Conservation (phyloP, 2,113 vertebrate species). For the Rhinolophus ferrumequinum region DNA sequence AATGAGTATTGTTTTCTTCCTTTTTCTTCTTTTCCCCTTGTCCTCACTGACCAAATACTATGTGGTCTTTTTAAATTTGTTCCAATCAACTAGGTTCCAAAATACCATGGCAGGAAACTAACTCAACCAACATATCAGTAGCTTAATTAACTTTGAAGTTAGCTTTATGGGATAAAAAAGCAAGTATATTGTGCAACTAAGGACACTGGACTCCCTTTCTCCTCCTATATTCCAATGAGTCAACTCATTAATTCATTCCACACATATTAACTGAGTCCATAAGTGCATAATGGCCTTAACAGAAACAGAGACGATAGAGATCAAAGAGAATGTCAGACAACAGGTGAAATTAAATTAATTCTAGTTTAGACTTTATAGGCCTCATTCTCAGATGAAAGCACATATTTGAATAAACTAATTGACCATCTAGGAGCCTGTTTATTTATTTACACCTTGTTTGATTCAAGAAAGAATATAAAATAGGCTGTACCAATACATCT, state of each 20-base stretch:
- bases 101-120: not conserved
- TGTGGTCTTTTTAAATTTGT: not conserved
- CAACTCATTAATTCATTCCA: not conserved
- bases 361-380: not conserved
- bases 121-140: not conserved
- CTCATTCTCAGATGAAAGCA: not conserved
- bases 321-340: not conserved
- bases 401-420: not conserved
- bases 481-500: not conserved
- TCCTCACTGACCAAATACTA: too few species aligned
- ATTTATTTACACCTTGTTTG: not conserved
- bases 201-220: too few species aligned
- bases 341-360: not conserved
- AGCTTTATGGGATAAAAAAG: too few species aligned
- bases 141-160: not conserved
- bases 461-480: not conserved
- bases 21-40: not conserved
- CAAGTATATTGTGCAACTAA: not conserved
- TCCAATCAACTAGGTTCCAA: not conserved
- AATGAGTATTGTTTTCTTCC: not conserved
- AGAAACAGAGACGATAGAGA: not conserved
- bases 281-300: too few species aligned
- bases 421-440: not conserved
- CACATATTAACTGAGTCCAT: not conserved
- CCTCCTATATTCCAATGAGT: not conserved